Evolutionary conservation across 2,113 vertebrate species (phyloP).

Genomic region (Sturnus vulgaris): DNA sequence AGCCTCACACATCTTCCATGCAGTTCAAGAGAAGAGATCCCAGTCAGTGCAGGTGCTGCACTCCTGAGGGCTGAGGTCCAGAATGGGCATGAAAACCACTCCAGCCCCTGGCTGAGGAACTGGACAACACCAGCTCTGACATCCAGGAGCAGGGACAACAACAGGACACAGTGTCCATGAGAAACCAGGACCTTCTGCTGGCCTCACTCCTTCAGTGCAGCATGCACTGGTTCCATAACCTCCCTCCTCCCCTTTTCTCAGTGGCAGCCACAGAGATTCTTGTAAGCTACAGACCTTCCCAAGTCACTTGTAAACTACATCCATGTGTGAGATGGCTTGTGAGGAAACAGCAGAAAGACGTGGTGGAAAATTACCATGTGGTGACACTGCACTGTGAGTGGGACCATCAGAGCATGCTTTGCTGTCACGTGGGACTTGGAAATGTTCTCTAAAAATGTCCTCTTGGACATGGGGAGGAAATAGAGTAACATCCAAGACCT

Average conservation of each 20-base stretch:
- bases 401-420: not conserved
- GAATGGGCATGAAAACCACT: not conserved
- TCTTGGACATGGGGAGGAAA: not conserved
- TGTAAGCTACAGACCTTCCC: not conserved
- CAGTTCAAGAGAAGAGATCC: not conserved
- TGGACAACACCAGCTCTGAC: not conserved
- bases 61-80: not conserved
- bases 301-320: not conserved
- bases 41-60: not conserved
- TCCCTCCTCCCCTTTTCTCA: not conserved
- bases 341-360: not conserved
- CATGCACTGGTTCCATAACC: fast-evolving
- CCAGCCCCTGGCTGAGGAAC: not conserved
- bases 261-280: not conserved
- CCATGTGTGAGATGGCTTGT: not conserved
- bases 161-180: not conserved
- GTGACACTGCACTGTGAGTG: not conserved
- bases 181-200: not conserved
- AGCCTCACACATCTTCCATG: not conserved
- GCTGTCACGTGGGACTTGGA: not conserved
- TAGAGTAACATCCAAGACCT: not conserved
- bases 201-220: not conserved
- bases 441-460: not conserved
- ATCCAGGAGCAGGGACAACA: not conserved
- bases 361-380: not conserved